phyloP scores from a whole-genome alignment of 2,797 vertebrate genomes.

The Melanotaenia trifasciata region DNA sequence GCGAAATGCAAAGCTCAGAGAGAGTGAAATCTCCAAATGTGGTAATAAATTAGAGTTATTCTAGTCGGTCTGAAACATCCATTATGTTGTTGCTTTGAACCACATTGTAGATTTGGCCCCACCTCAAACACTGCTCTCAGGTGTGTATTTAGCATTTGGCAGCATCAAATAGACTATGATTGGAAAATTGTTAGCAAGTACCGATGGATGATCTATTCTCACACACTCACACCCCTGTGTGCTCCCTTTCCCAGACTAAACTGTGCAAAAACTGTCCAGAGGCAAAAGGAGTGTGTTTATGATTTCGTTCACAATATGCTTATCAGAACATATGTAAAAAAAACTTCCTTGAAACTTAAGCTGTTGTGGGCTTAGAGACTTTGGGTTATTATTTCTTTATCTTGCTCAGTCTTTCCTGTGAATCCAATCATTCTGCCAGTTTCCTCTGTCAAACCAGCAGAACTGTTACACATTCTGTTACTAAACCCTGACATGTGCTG shows the following conservation, averaged over 20 bases:
- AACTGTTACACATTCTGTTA: slow-evolving; percentile 18
- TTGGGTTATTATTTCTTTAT: slow-evolving; percentile 12
- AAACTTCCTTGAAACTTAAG: not conserved
- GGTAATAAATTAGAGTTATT: slow-evolving; percentile 32
- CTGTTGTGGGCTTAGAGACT: slow-evolving; percentile 3
- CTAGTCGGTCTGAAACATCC: slow-evolving; percentile 26
- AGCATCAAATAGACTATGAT: slow-evolving; percentile 51
- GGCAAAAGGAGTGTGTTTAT: slow-evolving; percentile 14
- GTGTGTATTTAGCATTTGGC: slow-evolving; percentile 58
- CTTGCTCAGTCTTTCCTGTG: slow-evolving; percentile 24
- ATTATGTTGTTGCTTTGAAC: slow-evolving; percentile 44
- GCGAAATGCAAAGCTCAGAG: slow-evolving; percentile 4
- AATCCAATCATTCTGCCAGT: not conserved
- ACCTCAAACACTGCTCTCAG: slow-evolving; percentile 56
- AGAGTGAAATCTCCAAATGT: slow-evolving; percentile 18
- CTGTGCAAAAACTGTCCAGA: slow-evolving; percentile 31
- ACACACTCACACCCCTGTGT: slow-evolving; percentile 37
- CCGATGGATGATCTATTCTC: slow-evolving; percentile 57
- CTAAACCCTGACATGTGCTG: slow-evolving; percentile 29
- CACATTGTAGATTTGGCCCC: slow-evolving; percentile 48
- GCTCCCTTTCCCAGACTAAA: slow-evolving; percentile 39
- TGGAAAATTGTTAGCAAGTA: slow-evolving; percentile 62
- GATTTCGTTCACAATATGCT: slow-evolving; percentile 33
- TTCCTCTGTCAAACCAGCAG: slow-evolving; percentile 33
- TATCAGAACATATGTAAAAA: slow-evolving; percentile 41